These are phyloP conservation scores for Augochlora pura DNA, from an alignment of 1,140 invertebrate species.

Conservation along the genomic window DNA sequence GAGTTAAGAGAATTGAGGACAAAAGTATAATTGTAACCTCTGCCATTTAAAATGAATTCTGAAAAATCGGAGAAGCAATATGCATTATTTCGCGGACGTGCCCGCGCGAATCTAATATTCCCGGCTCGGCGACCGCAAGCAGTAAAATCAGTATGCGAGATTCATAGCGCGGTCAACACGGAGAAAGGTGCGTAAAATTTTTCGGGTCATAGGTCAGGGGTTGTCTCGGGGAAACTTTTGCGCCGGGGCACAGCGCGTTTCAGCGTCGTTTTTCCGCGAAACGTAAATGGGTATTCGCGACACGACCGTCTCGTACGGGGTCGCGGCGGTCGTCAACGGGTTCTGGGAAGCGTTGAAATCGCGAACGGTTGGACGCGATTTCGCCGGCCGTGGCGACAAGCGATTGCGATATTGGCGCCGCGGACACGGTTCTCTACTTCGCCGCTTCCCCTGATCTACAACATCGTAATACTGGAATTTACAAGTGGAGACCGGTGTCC, in stretches of 20 bases:
- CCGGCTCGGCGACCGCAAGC: background rate
- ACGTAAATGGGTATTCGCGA: constrained; percentile 22
- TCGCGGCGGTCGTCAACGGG: constrained; percentile 16
- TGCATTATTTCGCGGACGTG: background rate
- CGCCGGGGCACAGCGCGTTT: too few relatives aligned
- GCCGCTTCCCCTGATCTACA: constrained; percentile 9
- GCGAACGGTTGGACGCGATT: constrained; percentile 22
- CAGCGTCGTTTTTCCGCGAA: constrained; percentile 22
- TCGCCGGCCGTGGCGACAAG: background rate
- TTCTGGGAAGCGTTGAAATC: constrained; percentile 22
- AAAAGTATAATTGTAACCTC: too few relatives aligned
- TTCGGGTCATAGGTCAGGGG: constrained; percentile 5
- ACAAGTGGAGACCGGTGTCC: constrained; percentile 19
- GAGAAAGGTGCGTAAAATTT: constrained; percentile 22
- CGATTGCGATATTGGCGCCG: constrained; percentile 48
- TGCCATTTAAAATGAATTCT: too few relatives aligned
- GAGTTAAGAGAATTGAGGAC: too few relatives aligned
- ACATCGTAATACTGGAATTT: constrained; percentile 11
- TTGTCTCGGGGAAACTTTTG: background rate
- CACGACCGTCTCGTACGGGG: constrained; percentile 15
- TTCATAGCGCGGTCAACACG: background rate
- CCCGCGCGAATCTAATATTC: background rate
- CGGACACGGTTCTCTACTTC: constrained; percentile 58
- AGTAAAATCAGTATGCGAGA: constrained; percentile 1
- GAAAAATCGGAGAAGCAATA: too few relatives aligned